These are phyloP conservation scores for Pristionchus fissidentatus DNA, from an alignment of 2,888 invertebrate species.

Conservation along the genomic window DNA sequence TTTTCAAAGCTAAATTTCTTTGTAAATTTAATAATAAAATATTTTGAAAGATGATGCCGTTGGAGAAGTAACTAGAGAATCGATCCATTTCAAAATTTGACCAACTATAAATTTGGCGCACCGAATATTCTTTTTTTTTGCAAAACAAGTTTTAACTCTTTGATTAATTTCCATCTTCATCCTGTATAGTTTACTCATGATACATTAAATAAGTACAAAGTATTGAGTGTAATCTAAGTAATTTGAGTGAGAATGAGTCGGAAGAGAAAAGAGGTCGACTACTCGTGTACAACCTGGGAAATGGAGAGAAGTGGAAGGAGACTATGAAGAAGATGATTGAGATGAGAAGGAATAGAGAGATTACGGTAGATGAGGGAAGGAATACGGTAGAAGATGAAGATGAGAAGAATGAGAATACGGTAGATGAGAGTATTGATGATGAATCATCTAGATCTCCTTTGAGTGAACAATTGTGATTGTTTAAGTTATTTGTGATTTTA, in stretches of 20 bases:
- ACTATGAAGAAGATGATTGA: conserved; percentile 2
- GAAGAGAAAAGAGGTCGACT: neutral
- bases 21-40: too few species aligned
- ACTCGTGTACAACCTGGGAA: conserved; percentile 31
- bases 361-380: neutral
- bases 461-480: neutral
- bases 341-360: neutral
- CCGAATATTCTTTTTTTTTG: too few species aligned
- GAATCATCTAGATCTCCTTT: neutral
- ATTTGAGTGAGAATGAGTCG: neutral
- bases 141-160: too few species aligned
- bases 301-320: conserved; percentile 13
- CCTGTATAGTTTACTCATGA: too few species aligned
- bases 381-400: conserved; percentile 1
- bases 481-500: neutral
- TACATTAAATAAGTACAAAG: too few species aligned
- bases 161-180: too few species aligned
- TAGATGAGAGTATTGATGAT: conserved; percentile 24
- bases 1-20: too few species aligned
- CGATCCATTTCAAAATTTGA: too few species aligned
- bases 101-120: too few species aligned
- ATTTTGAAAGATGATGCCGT: too few species aligned
- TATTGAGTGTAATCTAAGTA: too few species aligned
- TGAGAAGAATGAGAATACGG: conserved; percentile 42
- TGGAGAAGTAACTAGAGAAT: too few species aligned